Base-by-base conservation (phyloP, 2,888 invertebrate genomes). In the Steinernema hermaphroditum region DNA sequence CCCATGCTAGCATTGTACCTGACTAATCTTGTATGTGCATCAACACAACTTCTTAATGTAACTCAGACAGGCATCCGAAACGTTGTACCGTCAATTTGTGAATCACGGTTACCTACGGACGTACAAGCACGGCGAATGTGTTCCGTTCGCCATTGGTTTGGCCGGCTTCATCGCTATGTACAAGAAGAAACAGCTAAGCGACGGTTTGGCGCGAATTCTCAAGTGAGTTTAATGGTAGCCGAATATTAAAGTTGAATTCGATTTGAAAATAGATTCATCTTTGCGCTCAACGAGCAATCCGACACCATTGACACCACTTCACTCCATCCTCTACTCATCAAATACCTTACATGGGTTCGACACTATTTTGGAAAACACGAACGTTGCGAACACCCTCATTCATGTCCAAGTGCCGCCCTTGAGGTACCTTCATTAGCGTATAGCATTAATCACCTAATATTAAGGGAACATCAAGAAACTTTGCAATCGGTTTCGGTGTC, bases 1-100 rank as follows among this genome's bases (percentile, higher is more conserved):
- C 90, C 91, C 2, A 87, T 93, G 37, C 88, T 94, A 22, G 91
- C 92, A 78, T 89, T 93, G 22, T 93, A 94, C 87, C 92, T 93
- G 27, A 91, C 92, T 50, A 93, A 93, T 89, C 91, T 93, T 87
- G 91, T 91, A 88, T 68, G 73, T 37, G 29, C 14, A 43, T 57
- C 49, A 73, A 57, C 50, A 71, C 16, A 0, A 8, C 32, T 73
- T 75, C 74, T 72, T 68, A 75, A 6, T n/a, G n/a, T 73, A 75
- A 57, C 49, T 43, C 6, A 34, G 43, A 37, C 76, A 90, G 88
- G 93, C 93, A 1, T 92, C 92, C 0, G 93, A 93, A 88, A 91
- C 92, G 0, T 86, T 92, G 27, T 93, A 91, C 89, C 90, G 90
- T 78, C 92, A 92, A 91, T 90, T 91, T 2, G 89, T 90, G 37